phyloP scores from a whole-genome alignment of 2,113 vertebrate genomes.

The Calyptommatus sinebrachiatus region DNA sequence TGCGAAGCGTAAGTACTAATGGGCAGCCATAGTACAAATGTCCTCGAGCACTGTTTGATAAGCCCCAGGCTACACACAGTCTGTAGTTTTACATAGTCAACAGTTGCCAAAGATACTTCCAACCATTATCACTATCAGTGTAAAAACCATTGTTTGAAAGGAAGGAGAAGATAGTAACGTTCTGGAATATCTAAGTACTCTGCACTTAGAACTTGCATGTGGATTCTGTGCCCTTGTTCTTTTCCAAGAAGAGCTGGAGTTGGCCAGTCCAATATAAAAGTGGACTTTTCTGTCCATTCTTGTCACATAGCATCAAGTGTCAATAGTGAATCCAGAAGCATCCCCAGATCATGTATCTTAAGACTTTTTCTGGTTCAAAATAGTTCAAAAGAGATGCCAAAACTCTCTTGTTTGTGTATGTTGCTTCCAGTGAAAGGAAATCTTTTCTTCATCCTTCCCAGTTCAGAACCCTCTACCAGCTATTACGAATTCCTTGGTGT shows the following conservation, averaged over 20 bases:
- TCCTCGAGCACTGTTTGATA: not conserved
- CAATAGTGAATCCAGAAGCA: too few relatives aligned
- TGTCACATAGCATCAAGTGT: too few relatives aligned
- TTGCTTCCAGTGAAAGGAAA: accelerated
- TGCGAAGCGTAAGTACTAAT: conserved; percentile 82
- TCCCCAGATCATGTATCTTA: too few relatives aligned
- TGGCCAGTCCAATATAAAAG: too few relatives aligned
- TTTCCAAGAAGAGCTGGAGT: too few relatives aligned
- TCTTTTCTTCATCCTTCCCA: conserved; percentile 53
- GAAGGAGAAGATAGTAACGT: too few relatives aligned
- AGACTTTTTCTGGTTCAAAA: too few relatives aligned
- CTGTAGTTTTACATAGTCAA: not conserved
- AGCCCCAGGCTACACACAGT: not conserved
- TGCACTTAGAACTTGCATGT: too few relatives aligned
- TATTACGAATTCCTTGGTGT: conserved; percentile 89
- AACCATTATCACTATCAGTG: not conserved
- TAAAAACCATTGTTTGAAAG: too few relatives aligned
- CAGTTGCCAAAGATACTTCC: not conserved
- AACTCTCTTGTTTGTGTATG: not conserved
- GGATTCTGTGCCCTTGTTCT: too few relatives aligned
- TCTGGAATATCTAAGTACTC: too few relatives aligned
- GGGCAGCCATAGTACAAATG: not conserved
- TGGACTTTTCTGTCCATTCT: too few relatives aligned
- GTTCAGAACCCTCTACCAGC: conserved; percentile 68
- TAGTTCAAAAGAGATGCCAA: not conserved